Percentiles rank a stretch among this genome's conserved stretches.
Evolutionary conservation across 2,797 vertebrate species (phyloP).

Genomic region (Sparus aurata): DNA sequence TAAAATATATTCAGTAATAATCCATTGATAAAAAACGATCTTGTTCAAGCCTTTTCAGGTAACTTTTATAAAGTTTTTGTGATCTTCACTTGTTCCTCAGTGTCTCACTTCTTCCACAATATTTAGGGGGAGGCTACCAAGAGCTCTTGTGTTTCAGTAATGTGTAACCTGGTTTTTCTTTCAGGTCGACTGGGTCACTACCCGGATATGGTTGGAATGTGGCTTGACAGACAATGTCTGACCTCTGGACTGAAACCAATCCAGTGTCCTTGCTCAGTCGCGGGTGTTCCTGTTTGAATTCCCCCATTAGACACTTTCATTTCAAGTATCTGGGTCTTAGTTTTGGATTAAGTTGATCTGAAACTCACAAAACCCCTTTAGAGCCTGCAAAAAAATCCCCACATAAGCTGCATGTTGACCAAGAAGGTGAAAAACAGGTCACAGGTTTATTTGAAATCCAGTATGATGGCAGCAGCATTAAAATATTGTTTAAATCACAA

Average conservation of each 20-base stretch:
- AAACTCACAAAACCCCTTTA: neutral
- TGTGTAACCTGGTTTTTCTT: neutral
- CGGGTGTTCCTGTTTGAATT: constrained; percentile 24
- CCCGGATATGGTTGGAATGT: neutral
- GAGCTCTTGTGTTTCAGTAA: neutral
- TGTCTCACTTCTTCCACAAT: neutral
- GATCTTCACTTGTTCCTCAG: neutral
- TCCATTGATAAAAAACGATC: too few relatives aligned
- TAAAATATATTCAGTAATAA: too few relatives aligned
- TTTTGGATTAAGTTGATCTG: neutral
- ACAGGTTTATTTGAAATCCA: neutral
- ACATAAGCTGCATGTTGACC: neutral
- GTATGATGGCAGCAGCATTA: neutral
- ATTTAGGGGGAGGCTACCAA: neutral
- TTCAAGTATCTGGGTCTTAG: constrained; percentile 36
- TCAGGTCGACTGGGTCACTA: neutral
- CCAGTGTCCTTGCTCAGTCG: neutral
- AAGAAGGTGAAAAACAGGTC: neutral
- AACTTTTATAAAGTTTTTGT: neutral
- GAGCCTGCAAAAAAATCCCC: neutral
- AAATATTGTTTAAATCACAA: neutral
- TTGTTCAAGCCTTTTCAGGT: too few relatives aligned
- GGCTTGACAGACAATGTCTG: neutral
- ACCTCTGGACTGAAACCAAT: neutral
- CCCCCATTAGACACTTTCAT: constrained; percentile 39